Conservation (phyloP, 2,797 vertebrate genomes). For the Eutrigla gurnardus region DNA sequence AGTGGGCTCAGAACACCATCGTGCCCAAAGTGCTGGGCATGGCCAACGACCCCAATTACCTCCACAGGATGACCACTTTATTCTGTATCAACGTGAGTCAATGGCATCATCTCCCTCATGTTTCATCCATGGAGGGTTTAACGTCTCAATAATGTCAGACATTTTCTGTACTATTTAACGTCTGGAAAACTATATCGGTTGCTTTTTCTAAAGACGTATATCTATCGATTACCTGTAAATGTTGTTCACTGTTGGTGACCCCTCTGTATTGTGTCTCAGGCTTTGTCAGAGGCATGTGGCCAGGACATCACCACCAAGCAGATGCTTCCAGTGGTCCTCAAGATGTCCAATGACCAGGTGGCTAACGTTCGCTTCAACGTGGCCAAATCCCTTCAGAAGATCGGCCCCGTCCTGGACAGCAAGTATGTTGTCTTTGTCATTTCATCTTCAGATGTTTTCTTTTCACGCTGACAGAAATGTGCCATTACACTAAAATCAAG, state of each 20-base stretch:
- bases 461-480: not conserved
- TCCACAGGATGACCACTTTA: constrained; percentile 94
- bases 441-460: not conserved
- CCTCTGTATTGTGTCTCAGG: constrained; percentile 71
- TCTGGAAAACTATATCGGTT: not conserved
- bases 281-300: constrained; percentile 90
- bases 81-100: constrained; percentile 94
- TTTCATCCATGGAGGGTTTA: not conserved
- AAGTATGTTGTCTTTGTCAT: constrained; percentile 77
- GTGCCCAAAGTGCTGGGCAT: constrained; percentile 93
- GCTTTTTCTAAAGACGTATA: not conserved
- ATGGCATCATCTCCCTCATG: accelerated
- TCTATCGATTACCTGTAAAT: not conserved
- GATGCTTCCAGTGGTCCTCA: constrained; percentile 92
- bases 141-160: not conserved
- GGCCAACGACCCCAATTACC: constrained; percentile 93
- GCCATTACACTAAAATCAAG: not conserved
- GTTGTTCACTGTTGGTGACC: not conserved
- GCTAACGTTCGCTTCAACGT: constrained; percentile 96
- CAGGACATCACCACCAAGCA: constrained; percentile 94
- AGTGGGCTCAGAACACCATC: constrained; percentile 94
- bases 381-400: constrained; percentile 93
- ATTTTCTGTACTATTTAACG: not conserved
- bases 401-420: constrained; percentile 90
- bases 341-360: constrained; percentile 94